Evolutionary conservation across 2,888 invertebrate genomes (phyloP).

Genomic region (Apodemia duryi): DNA sequence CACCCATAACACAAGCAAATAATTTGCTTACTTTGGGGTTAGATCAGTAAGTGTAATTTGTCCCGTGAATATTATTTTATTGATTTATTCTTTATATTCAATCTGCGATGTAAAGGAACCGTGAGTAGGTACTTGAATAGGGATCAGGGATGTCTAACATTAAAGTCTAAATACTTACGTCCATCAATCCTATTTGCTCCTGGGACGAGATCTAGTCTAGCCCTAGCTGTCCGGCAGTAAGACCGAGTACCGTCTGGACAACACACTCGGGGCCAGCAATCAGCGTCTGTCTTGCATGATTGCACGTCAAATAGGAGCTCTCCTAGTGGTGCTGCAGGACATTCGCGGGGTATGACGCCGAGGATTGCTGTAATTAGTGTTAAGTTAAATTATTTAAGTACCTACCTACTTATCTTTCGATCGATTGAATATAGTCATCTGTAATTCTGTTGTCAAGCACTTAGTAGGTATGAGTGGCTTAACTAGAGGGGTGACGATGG

Average conservation of each 20-base stretch:
- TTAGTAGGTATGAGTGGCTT: too few relatives aligned
- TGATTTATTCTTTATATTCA: too few relatives aligned
- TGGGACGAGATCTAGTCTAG: constrained; percentile 82
- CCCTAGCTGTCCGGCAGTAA: constrained; percentile 85
- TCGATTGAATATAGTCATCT: too few relatives aligned
- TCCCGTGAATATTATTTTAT: not conserved
- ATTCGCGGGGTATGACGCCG: constrained; percentile 84
- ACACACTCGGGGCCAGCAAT: constrained; percentile 88
- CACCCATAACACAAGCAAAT: too few relatives aligned
- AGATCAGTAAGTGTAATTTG: not conserved
- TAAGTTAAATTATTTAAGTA: not conserved
- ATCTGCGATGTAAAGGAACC: too few relatives aligned
- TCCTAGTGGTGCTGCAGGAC: constrained; percentile 83
- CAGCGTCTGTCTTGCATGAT: constrained; percentile 82
- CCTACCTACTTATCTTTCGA: too few relatives aligned
- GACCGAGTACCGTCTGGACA: constrained; percentile 84
- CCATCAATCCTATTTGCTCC: constrained; percentile 81
- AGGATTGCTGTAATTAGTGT: constrained; percentile 75
- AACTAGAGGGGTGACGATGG: too few relatives aligned
- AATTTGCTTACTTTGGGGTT: too few relatives aligned
- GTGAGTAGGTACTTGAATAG: not conserved
- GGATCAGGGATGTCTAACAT: not conserved
- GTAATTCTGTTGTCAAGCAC: too few relatives aligned
- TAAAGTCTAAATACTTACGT: constrained; percentile 64
- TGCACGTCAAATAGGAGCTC: constrained; percentile 85